Evolutionary conservation across 2,113 vertebrate genomes (phyloP), one percentile per base, ranked within the genome.

Genomic region (Passer montanus): DNA sequence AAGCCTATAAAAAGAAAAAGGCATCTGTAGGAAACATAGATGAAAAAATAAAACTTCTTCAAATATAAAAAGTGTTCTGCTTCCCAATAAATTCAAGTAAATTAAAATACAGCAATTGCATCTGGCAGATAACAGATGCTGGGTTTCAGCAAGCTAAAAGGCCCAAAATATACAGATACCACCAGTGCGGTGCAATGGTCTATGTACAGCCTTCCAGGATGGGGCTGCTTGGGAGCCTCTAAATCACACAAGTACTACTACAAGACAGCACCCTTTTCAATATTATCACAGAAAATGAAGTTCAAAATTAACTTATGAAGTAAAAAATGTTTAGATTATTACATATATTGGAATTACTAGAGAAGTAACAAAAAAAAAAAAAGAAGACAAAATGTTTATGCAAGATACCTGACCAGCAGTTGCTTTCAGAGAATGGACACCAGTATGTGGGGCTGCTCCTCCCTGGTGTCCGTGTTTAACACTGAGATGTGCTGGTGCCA

Each of bases 121-220:
- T 53, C 95, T 46, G 70, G 44, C 80, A 91, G 90, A 47, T 28
- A 94, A 77, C 91, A 95, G 94, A 94, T 62, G 80, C 92, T 82
- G 4, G 53, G 81, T 73, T 90, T 96, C 93, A 96, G 81, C 84
- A 80, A 95, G 77, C 91, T 78, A 92, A 96, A 97, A 97, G 93
- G 95, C 95, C 64, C 98, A 97, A 98, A 98, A 99, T 99, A 99
- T 99, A 99, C 98, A 99, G 66, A 99, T 96, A 98, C 93, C 97
- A 96, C 97, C 92, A 97, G 91, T 24, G 95, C 62, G 78, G 94
- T 16, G 15, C 94, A 91, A 96, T 28, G 89, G 86, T 60, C 79
- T 96, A 90, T 90, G 92, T 82, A 84, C 87, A 96, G 76, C 74
- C 87, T 89, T 95, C 90, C 73, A 73, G 87, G 93, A 73, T 3